A percentile compares a stretch with the other conserved stretches of the same genome.
These are phyloP conservation scores for Sebastiscus tertius DNA, from an alignment of 2,797 vertebrate species.

Conservation along the genomic window DNA sequence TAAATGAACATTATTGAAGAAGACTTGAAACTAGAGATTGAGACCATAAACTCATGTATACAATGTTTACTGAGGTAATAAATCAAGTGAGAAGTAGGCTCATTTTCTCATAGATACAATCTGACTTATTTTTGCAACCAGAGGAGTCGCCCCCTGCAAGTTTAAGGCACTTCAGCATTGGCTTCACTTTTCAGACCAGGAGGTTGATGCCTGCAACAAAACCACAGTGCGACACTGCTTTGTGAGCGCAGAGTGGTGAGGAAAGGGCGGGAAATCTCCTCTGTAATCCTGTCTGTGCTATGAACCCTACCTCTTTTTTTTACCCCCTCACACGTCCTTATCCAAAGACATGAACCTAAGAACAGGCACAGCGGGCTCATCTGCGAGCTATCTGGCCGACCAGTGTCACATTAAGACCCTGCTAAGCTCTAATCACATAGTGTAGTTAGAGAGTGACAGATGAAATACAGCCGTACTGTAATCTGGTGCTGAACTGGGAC, in stretches of 20 bases:
- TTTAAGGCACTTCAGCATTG: neutral
- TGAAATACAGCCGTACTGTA: slow-evolving; percentile 26
- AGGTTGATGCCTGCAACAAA: neutral
- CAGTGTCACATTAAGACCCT: slow-evolving; percentile 63
- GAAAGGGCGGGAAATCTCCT: neutral
- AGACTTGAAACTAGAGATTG: too few relatives aligned
- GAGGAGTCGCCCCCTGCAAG: too few relatives aligned
- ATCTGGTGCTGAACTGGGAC: slow-evolving; percentile 32
- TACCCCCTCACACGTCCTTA: slow-evolving; percentile 22
- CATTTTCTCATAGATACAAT: too few relatives aligned
- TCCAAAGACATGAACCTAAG: slow-evolving; percentile 38
- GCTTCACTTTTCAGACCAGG: neutral
- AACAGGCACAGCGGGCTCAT: slow-evolving; percentile 48
- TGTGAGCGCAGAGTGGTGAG: neutral
- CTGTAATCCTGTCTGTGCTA: slow-evolving; percentile 54
- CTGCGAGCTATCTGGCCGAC: slow-evolving; percentile 31
- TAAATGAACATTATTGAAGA: too few relatives aligned
- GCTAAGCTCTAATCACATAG: slow-evolving; percentile 67
- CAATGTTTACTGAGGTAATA: too few relatives aligned
- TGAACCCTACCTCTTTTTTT: slow-evolving; percentile 32
- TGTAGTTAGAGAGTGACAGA: slow-evolving; percentile 34
- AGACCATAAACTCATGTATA: too few relatives aligned
- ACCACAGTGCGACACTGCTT: neutral
- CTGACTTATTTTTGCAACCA: too few relatives aligned
- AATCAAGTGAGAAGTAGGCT: too few relatives aligned